Conservation (phyloP, 2,888 invertebrate species). For the Polydrusus tereticollis region DNA sequence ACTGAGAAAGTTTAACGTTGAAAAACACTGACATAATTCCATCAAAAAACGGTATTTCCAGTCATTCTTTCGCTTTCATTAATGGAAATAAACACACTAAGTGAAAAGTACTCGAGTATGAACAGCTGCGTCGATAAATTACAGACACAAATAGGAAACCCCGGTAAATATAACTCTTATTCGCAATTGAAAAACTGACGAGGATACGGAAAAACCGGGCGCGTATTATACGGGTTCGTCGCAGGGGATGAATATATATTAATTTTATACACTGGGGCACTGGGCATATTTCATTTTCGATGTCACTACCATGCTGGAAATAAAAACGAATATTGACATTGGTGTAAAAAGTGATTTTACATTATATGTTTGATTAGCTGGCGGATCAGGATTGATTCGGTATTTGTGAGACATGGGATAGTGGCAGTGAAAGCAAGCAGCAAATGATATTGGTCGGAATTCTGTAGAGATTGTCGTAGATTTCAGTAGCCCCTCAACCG, state of each 20-base stretch:
- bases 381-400: neutral
- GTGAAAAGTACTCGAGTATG: slow-evolving; percentile 6
- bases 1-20: too few species aligned
- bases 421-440: too few species aligned
- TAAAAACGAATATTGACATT: neutral
- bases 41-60: too few species aligned
- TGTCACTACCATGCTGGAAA: neutral
- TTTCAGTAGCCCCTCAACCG: too few species aligned
- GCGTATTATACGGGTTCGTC: neutral
- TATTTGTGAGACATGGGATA: too few species aligned
- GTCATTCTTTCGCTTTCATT: neutral
- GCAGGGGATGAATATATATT: neutral
- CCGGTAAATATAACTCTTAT: slow-evolving; percentile 12
- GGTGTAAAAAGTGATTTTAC: neutral
- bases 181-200: slow-evolving; percentile 12
- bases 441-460: too few species aligned
- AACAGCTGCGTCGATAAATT: slow-evolving; percentile 1
- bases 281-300: neutral
- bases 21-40: too few species aligned
- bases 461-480: too few species aligned
- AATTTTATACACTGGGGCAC: neutral
- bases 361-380: neutral
- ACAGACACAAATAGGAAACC: neutral
- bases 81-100: neutral
- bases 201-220: neutral